Evolutionary conservation across 2,888 invertebrate species (phyloP), one percentile per base, ranked within the genome.

Genomic region (Tryphoninae sp.): DNA sequence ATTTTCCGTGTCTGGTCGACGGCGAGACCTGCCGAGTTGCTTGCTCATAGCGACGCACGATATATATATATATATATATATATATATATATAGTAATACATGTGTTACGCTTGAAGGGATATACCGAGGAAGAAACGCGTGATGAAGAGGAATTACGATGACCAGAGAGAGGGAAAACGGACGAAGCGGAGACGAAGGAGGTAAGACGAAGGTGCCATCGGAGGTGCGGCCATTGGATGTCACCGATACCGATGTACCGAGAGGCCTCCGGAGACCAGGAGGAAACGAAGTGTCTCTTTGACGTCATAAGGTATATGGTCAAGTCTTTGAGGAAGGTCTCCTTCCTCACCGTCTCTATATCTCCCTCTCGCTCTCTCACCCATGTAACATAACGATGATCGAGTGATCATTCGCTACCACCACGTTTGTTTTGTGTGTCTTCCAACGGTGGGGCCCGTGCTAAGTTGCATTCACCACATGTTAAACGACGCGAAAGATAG

Each of bases 261-360:
- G 19, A 22, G 55, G 9, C 19, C 55, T 13, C 45, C 45, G 49
- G 73, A 74, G 74, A 64, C 67, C 55, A 84, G 77, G 77, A 85
- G 83, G 81, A 83, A 84, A 85, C 72, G 85, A 67, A 78, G 83
- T 67, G 45, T 80, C 74, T 55, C 79, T 78, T 82, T 85, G 85
- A 85, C 85, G 85, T 85, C 85, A 85, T 58, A 69, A 65, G 69
- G 45, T 75, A 61, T 40, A 80, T 68, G 79, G 69, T 76, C 23
- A 68, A 77, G 77, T 74, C 81, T 77, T 80, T 83, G 79, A 81
- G 81, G 80, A 78, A 83, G 69, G 76, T 59, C 75, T 79, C 79
- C 65, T 40, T 71, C 71, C 78, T 75, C 78, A 19, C 19, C 61
- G 53, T 69, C 55, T 2, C 55, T 19, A 13, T 55, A 9, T 55